A percentile compares a stretch with the other conserved stretches of the same genome.
phyloP scores from a whole-genome alignment of 2,113 vertebrate species.

The Cardinalis cardinalis region DNA sequence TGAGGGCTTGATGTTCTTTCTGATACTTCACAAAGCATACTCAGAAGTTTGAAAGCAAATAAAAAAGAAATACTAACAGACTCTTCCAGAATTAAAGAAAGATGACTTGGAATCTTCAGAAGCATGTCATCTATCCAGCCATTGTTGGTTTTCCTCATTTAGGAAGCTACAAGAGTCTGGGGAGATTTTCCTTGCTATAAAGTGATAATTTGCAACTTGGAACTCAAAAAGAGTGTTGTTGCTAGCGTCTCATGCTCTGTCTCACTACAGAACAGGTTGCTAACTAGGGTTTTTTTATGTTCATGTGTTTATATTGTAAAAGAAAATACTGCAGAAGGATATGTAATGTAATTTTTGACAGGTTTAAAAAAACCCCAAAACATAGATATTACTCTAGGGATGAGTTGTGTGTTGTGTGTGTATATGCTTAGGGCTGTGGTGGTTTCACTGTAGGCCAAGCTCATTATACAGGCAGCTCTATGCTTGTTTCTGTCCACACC shows the following conservation, averaged over 20 bases:
- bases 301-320: background rate
- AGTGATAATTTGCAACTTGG: background rate
- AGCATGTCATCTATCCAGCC: background rate
- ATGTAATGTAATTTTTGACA: background rate
- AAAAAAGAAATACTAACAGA: background rate
- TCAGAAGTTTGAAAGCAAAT: background rate
- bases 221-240: background rate
- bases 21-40: background rate
- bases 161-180: background rate
- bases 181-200: background rate
- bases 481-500: conserved; percentile 1
- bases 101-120: background rate
- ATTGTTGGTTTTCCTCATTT: background rate
- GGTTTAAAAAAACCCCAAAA: background rate
- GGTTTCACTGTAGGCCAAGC: background rate
- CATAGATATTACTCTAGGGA: background rate
- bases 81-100: background rate
- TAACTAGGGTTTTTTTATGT: background rate
- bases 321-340: background rate
- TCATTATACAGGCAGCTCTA: background rate
- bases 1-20: background rate
- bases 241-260: background rate
- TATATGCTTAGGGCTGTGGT: background rate
- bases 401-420: background rate
- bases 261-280: background rate